Percentiles rank a stretch among this genome's conserved stretches.
Evolutionary conservation across 1,140 invertebrate genomes (phyloP).

Genomic region (Brachionus asplanchnoidis): DNA sequence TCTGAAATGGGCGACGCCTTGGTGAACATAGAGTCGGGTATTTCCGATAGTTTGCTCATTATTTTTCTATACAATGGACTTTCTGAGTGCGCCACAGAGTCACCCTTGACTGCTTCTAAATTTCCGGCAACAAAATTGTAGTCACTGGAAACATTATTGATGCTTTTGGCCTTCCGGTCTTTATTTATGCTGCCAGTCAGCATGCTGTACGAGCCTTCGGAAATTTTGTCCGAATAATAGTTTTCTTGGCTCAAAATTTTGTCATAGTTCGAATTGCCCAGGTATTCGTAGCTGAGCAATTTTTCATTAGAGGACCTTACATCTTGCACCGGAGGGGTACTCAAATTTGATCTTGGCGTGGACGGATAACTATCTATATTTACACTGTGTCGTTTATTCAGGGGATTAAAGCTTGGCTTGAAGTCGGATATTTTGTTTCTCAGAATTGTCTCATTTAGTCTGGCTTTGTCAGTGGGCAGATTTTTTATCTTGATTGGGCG

Average conservation of each 20-base stretch:
- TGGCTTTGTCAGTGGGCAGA: neutral
- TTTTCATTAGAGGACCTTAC: neutral
- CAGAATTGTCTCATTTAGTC: neutral
- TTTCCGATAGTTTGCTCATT: conserved; percentile 30
- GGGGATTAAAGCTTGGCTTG: neutral
- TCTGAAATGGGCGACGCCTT: neutral
- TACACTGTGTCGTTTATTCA: neutral
- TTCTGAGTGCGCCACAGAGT: neutral
- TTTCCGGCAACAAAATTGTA: neutral
- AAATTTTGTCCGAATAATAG: neutral
- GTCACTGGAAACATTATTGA: neutral
- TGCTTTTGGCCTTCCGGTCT: neutral
- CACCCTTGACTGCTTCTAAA: neutral
- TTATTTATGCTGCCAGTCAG: neutral
- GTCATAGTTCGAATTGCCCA: neutral
- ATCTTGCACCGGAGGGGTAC: neutral
- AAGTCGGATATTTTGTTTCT: neutral
- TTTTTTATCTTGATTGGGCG: neutral
- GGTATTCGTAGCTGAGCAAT: conserved; percentile 1
- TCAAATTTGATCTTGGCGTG: neutral
- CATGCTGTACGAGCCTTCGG: neutral
- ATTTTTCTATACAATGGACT: conserved; percentile 36
- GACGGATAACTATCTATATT: conserved; percentile 10
- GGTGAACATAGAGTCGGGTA: conserved; percentile 5
- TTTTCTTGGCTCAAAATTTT: neutral